Percentiles rank a stretch among this genome's conserved stretches.
Conservation (phyloP, 2,797 vertebrate species). For the Pyrocephalus nanus region DNA sequence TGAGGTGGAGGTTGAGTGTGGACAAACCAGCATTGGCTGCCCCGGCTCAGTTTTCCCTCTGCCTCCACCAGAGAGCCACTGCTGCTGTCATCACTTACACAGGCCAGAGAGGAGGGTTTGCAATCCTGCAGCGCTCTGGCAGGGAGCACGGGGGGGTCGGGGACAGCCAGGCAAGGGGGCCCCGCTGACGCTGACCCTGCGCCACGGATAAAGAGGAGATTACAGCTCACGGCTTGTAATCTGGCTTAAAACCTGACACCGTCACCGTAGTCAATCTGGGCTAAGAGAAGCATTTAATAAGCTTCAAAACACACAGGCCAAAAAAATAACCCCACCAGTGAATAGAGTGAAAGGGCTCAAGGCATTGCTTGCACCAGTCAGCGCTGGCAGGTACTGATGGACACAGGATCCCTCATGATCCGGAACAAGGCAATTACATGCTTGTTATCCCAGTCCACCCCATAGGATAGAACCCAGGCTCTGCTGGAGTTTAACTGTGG, state of each 20-base stretch:
- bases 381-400: neutral
- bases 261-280: conserved; percentile 12
- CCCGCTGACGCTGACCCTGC: neutral
- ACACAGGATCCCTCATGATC: neutral
- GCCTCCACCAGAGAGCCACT: neutral
- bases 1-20: neutral
- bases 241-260: conserved; percentile 60
- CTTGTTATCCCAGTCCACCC: neutral
- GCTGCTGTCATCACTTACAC: neutral
- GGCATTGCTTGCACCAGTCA: neutral
- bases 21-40: neutral
- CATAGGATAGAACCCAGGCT: neutral
- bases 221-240: conserved; percentile 33
- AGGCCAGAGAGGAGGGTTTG: neutral
- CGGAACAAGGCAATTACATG: neutral
- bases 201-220: conserved; percentile 33
- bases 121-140: neutral
- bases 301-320: neutral
- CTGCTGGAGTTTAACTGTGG: neutral
- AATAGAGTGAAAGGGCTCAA: neutral
- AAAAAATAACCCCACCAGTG: neutral
- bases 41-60: neutral
- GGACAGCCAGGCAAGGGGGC: neutral
- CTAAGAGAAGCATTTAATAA: conserved; percentile 60
- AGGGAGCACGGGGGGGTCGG: neutral